Conservation (phyloP, 2,113 vertebrate genomes). For the Mohoua ochrocephala region DNA sequence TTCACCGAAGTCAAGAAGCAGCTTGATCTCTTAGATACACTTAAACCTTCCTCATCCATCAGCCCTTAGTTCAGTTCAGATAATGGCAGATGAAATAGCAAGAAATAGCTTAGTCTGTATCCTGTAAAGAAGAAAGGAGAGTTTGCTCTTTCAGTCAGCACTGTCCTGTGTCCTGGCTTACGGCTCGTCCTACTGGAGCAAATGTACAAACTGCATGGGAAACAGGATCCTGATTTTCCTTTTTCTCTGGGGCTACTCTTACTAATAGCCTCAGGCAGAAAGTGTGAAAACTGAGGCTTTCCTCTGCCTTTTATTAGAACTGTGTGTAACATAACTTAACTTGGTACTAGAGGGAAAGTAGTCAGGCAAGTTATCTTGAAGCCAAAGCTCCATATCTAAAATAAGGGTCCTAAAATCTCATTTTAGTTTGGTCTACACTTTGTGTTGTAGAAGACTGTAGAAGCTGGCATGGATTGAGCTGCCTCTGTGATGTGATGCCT, state of each 20-base stretch:
- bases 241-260: background rate
- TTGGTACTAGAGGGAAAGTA: background rate
- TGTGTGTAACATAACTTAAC: rapidly evolving
- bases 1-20: background rate
- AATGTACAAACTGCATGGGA: background rate
- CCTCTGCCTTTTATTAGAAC: background rate
- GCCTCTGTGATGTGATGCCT: background rate
- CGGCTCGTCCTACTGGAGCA: background rate
- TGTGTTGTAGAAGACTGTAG: background rate
- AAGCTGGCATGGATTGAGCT: background rate
- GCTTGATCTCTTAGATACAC: background rate
- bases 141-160: background rate
- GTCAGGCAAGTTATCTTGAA: background rate
- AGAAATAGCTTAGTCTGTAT: background rate
- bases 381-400: background rate
- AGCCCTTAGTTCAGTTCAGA: background rate
- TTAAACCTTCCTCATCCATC: background rate
- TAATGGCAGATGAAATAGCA: background rate
- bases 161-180: background rate
- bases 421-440: background rate
- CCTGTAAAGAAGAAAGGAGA: background rate
- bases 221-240: background rate
- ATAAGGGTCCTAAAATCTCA: background rate
- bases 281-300: background rate
- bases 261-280: background rate